Conservation (phyloP, 92 coral and sea anemone genomes). For the Umimayanthus chanpuru region DNA sequence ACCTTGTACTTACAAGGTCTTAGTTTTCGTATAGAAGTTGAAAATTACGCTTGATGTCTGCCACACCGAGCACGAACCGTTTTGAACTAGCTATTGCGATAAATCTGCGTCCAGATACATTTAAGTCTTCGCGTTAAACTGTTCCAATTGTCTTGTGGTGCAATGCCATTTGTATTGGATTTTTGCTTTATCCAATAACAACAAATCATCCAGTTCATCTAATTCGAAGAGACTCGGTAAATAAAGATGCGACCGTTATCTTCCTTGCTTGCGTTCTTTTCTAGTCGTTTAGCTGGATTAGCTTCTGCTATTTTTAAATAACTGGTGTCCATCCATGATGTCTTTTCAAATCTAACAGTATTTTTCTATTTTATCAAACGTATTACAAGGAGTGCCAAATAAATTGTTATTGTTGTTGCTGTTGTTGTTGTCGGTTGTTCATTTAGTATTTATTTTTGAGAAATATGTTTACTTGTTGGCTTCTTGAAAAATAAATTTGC, state of each 20-base stretch:
- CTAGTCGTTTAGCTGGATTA: too few relatives aligned
- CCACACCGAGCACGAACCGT: conserved; percentile 33
- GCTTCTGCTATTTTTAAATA: too few relatives aligned
- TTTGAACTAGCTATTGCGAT: conserved; percentile 5
- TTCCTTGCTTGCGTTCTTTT: not conserved
- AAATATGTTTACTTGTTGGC: too few relatives aligned
- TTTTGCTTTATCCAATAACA: conserved; percentile 35
- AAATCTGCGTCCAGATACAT: conserved; percentile 27
- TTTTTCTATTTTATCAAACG: too few relatives aligned
- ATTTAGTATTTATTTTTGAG: too few relatives aligned
- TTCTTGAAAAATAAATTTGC: too few relatives aligned
- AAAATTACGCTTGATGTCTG: conserved; percentile 49
- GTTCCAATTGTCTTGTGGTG: conserved; percentile 32
- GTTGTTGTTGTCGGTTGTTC: too few relatives aligned
- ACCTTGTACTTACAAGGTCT: conserved; percentile 47
- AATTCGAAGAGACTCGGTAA: conserved; percentile 4
- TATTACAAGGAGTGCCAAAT: too few relatives aligned
- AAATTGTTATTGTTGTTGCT: too few relatives aligned
- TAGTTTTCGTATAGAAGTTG: conserved; percentile 38
- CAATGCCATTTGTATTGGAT: conserved; percentile 42
- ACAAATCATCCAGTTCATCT: conserved; percentile 32
- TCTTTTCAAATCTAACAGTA: too few relatives aligned
- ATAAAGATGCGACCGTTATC: conserved; percentile 14
- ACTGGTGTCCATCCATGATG: too few relatives aligned
- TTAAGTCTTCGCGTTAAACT: conserved; percentile 28